phyloP scores from a whole-genome alignment of 2,113 vertebrate species.

The Menidia beryllina region DNA sequence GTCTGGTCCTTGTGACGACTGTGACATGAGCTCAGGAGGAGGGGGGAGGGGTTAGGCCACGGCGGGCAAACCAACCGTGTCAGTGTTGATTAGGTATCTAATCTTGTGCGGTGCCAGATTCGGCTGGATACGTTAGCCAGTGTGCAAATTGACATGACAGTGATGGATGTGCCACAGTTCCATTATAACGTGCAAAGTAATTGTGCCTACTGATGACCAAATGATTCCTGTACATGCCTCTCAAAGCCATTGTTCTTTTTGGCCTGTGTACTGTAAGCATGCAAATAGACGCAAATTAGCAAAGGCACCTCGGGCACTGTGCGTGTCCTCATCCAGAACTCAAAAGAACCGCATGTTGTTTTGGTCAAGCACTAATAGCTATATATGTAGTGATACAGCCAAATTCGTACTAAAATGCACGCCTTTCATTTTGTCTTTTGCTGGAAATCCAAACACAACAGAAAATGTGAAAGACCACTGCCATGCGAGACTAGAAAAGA shows the following conservation, averaged over 20 bases:
- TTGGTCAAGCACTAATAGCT: no score
- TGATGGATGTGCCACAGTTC: constrained; percentile 31
- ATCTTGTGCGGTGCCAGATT: constrained; percentile 4
- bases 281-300: no score
- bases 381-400: no score
- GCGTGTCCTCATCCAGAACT: no score
- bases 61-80: constrained; percentile 31
- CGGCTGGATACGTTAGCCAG: constrained; percentile 9
- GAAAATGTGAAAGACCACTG: no score
- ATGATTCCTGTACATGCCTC: neutral
- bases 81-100: constrained; percentile 32
- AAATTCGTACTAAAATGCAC: no score
- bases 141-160: constrained; percentile 31
- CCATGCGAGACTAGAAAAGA: no score
- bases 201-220: neutral
- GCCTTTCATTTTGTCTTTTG: no score
- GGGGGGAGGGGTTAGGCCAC: constrained; percentile 8
- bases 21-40: constrained; percentile 30
- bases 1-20: constrained; percentile 13
- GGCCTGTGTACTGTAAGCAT: no score
- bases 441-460: no score
- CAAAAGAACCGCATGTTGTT: no score
- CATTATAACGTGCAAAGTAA: constrained; percentile 2
- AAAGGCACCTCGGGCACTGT: no score
- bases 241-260: neutral